These are phyloP conservation scores for Drosophila orosa DNA, from an alignment of 1,140 invertebrate species.

Conservation along the genomic window DNA sequence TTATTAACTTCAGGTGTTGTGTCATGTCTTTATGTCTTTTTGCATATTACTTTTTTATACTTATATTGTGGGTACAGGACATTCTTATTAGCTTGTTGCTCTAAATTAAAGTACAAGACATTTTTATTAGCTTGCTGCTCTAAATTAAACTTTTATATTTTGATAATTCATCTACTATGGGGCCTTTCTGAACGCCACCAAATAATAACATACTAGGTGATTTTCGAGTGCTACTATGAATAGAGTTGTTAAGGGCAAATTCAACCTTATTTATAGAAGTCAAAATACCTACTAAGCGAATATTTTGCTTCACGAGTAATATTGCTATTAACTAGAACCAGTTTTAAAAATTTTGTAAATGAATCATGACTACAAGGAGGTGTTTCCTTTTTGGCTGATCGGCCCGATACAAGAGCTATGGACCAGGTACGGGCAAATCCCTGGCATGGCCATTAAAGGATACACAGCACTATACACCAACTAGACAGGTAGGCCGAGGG, in stretches of 20 bases:
- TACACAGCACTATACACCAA: too few relatives aligned
- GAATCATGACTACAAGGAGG: too few relatives aligned
- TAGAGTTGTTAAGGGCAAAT: neutral
- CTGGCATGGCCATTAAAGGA: too few relatives aligned
- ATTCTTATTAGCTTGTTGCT: too few relatives aligned
- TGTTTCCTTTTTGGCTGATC: too few relatives aligned
- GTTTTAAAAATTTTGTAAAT: too few relatives aligned
- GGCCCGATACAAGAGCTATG: too few relatives aligned
- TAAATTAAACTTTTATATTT: neutral
- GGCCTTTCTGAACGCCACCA: neutral
- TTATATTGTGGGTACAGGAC: neutral
- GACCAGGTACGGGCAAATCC: too few relatives aligned
- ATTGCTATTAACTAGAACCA: neutral
- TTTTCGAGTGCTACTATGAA: constrained; percentile 3
- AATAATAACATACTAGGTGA: neutral
- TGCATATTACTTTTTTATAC: neutral
- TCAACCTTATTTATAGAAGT: neutral
- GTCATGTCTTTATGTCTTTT: neutral
- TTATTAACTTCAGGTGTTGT: neutral
- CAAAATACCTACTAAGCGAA: constrained; percentile 3
- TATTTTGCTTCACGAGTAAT: neutral
- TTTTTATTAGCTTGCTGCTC: neutral
- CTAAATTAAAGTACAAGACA: too few relatives aligned
- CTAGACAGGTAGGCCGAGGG: too few relatives aligned
- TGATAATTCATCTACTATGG: neutral